Evolutionary conservation across 2,113 vertebrate species (phyloP), one percentile per base, ranked within the genome.

Genomic region (Neotoma lepida): DNA sequence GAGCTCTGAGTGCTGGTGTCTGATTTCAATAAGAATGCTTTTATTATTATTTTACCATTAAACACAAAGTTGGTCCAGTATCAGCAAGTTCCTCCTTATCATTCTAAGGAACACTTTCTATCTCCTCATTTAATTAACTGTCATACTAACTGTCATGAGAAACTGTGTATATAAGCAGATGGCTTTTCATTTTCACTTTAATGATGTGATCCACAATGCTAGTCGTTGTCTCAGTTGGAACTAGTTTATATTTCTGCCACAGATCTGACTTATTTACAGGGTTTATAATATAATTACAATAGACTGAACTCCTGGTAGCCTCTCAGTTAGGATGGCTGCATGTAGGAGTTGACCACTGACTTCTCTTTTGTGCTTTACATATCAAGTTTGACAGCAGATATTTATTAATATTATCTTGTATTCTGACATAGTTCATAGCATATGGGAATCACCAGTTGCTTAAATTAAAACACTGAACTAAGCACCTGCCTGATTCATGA

Each of bases 141-240:
- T 51, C 51, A 51, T 51, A 51, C 51, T 51, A 51, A 51, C 51
- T 51, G 68, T 86, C 88, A 46, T 20, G 70, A 64, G 77, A 94
- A 76, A 22, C 5, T 41, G 7, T 24, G 22, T 15, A 46, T 66
- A 46, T 6, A 76, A 14, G 7, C 51, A 64, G 33, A 49, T 14
- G 9, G n/a, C 33, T 94, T 97, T 90, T 95, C 39, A 20, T 20
- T 46, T 95, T 24, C 86, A 41, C 41, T 91, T n/a, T 63, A 70
- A 68, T 58, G 49, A 90, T 24, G 12, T 4, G 6, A 58, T 26
- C 12, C 39, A 91, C 12, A 66, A 15, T 26, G 20, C 39, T 63
- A 78, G 44, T 61, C 63, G 33, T 78, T 91, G 70, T 74, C n/a
- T 58, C 76, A 33, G 9, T 0, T 54, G 39, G 77, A 86, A 77